Evolutionary conservation across 2,797 vertebrate genomes (phyloP), one percentile per base, ranked within the genome.

Genomic region (Poeciliopsis presidionis): DNA sequence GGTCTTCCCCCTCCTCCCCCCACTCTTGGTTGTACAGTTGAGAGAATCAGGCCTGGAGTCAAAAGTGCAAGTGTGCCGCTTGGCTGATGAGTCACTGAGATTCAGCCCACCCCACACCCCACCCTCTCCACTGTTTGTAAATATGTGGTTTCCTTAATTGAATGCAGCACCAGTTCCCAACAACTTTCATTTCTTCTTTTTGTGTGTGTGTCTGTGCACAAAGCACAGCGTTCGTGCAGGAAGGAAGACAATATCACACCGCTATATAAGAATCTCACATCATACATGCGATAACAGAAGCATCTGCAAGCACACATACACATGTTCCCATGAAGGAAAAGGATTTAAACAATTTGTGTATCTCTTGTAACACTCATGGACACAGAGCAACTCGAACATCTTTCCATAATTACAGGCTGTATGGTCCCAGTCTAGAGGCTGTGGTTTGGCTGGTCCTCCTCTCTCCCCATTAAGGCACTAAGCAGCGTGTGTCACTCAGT

Each of bases 141-240:
- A 95, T 94, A 94, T 95, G 94, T 91, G 94, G 94, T 94, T 91
- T 84, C 81, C 85, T 89, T 94, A 94, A 95, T 95, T 95, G 93
- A 95, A 94, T 70, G 72, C 94, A 94, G 94, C 88, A 94, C 85
- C 81, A 85, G 79, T 93, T 92, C 92, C 85, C 84, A 91, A 93
- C 92, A 93, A 92, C 91, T 94, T 94, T 94, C 89, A 91, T 91
- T 92, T 91, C 82, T 92, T 83, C 51, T 84, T 78, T 79, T 13
- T 80, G 74, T 45, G 69, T 45, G 74, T 72, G 72, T 18, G 49
- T 51, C 65, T 7, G 74, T 67, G 82, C 28, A 41, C n/a, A 33
- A 53, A 78, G 82, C 85, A 82, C 91, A 91, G 87, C 87, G 86
- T 88, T 75, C 82, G 77, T 81, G 81, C 82, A 82, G 77, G 57